Evolutionary conservation across 2,888 invertebrate genomes (phyloP).

Genomic region (Ophioninae sp.): DNA sequence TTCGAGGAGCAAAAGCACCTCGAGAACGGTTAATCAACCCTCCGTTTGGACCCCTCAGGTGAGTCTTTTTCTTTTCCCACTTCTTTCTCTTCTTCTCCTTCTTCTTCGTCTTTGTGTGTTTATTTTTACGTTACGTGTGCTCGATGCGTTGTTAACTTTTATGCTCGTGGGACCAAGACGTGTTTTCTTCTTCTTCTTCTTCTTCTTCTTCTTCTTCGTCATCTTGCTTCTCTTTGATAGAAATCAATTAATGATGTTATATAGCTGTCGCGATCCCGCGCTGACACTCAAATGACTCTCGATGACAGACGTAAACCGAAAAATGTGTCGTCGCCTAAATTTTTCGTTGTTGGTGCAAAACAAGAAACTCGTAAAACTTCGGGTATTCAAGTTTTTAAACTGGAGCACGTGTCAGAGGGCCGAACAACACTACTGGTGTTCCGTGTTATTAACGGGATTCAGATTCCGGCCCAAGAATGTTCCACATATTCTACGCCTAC

Average conservation of each 20-base stretch:
- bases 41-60: conserved; percentile 94
- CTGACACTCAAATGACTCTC: conserved; percentile 34
- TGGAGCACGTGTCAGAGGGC: neutral
- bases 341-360: conserved; percentile 27
- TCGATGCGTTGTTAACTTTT: conserved; percentile 5
- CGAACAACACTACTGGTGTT: conserved; percentile 1
- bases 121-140: conserved; percentile 33
- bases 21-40: conserved; percentile 84
- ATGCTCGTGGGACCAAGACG: conserved; percentile 19
- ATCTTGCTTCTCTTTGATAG: neutral
- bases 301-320: conserved; percentile 30
- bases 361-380: conserved; percentile 44
- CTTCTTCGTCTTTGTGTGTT: conserved; percentile 14
- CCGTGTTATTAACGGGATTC: conserved; percentile 12
- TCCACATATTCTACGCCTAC: conserved; percentile 17
- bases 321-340: conserved; percentile 34
- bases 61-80: conserved; percentile 78
- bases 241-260: conserved; percentile 38
- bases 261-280: conserved; percentile 17
- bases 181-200: neutral
- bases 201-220: neutral
- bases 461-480: conserved; percentile 9
- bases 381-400: conserved; percentile 12
- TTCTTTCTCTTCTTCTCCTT: conserved; percentile 9
- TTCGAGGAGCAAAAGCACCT: conserved; percentile 91